These are phyloP conservation scores for Pelodytes ibericus DNA, from an alignment of 2,797 vertebrate genomes.

Conservation along the genomic window DNA sequence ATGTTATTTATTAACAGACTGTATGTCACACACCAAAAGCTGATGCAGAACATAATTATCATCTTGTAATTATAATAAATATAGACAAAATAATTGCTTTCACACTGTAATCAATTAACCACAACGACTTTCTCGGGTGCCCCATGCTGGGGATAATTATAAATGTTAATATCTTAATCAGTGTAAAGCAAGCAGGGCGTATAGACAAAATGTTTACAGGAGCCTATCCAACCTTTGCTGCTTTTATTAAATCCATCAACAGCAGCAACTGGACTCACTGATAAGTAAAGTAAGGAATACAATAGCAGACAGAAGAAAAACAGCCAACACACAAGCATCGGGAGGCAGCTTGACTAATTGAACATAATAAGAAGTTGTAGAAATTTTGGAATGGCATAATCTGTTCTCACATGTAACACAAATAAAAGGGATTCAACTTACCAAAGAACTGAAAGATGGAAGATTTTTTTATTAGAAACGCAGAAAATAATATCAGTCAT, in stretches of 20 bases:
- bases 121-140: slow-evolving; percentile 18
- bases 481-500: not conserved
- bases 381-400: not conserved
- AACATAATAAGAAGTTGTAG: not conserved
- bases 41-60: slow-evolving; percentile 5
- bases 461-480: not conserved
- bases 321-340: not conserved
- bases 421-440: not conserved
- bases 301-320: not conserved
- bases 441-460: not conserved
- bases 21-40: not conserved
- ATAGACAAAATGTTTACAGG: slow-evolving; percentile 10
- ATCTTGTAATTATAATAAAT: slow-evolving; percentile 39
- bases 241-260: slow-evolving; percentile 22
- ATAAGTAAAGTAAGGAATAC: not conserved
- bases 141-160: slow-evolving; percentile 45
- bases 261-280: not conserved
- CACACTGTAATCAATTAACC: slow-evolving; percentile 47
- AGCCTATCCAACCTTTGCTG: not conserved
- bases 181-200: slow-evolving; percentile 26
- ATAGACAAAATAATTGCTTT: slow-evolving; percentile 49
- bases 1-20: slow-evolving; percentile 10
- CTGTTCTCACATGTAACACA: not conserved
- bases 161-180: slow-evolving; percentile 46
- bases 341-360: not conserved